phyloP scores from a whole-genome alignment of 2,888 invertebrate genomes.

The Molorchus minor region DNA sequence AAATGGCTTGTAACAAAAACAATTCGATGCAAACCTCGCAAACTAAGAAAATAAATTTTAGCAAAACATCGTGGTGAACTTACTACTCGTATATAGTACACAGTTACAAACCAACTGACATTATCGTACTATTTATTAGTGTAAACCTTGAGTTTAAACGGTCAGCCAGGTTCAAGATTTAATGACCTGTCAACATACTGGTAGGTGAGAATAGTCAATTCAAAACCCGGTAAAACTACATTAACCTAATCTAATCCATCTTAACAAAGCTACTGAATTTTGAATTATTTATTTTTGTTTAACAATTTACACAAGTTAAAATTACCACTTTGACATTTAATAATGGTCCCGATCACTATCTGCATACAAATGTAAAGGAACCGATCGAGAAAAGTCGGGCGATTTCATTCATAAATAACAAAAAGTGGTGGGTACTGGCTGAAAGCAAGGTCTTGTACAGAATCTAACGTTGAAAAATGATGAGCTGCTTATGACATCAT shows the following conservation, averaged over 20 bases:
- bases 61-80: no score
- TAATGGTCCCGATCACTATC: conserved; percentile 30
- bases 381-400: conserved; percentile 35
- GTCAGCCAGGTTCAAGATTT: conserved; percentile 2
- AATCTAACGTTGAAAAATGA: conserved; percentile 47
- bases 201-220: conserved; percentile 30
- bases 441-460: conserved; percentile 33
- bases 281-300: conserved; percentile 29
- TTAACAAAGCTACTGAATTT: conserved; percentile 27
- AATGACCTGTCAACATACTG: conserved; percentile 21
- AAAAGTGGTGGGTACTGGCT: conserved; percentile 38
- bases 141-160: no score
- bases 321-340: conserved; percentile 32
- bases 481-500: conserved; percentile 46
- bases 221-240: conserved; percentile 17
- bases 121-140: no score
- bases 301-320: conserved; percentile 30
- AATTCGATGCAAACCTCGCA: no score
- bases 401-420: conserved; percentile 44
- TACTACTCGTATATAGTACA: no score
- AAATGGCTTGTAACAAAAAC: no score
- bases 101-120: no score
- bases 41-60: no score
- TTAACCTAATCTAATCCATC: conserved; percentile 29
- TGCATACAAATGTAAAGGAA: conserved; percentile 31